These are phyloP conservation scores for Acanthopagrus latus DNA, from an alignment of 2,797 vertebrate genomes.

Conservation along the genomic window DNA sequence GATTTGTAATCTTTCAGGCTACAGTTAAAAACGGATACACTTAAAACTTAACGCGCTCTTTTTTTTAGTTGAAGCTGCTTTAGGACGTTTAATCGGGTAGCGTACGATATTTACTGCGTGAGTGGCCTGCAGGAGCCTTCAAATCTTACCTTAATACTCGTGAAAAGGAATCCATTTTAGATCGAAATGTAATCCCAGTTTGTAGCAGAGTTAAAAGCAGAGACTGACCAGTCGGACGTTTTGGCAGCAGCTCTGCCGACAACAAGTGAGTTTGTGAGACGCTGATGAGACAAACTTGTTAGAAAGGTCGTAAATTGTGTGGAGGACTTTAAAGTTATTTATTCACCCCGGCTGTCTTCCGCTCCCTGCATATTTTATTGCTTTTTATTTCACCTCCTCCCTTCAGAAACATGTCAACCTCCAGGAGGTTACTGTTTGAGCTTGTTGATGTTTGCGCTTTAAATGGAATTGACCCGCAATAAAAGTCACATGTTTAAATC, in stretches of 20 bases:
- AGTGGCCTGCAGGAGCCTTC: neutral
- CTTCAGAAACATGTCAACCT: slow-evolving; percentile 25
- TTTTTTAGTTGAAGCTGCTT: neutral
- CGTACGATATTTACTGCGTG: neutral
- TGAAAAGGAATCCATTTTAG: neutral
- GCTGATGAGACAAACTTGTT: slow-evolving; percentile 48
- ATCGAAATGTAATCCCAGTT: neutral
- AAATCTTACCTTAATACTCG: slow-evolving; percentile 25
- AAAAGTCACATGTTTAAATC: slow-evolving; percentile 79
- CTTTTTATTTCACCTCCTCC: slow-evolving; percentile 61
- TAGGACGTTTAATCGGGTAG: neutral
- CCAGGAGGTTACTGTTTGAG: slow-evolving; percentile 82
- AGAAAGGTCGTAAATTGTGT: slow-evolving; percentile 75
- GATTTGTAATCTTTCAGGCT: neutral
- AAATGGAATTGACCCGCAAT: slow-evolving; percentile 87
- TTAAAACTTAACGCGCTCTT: neutral
- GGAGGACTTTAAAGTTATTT: slow-evolving; percentile 48
- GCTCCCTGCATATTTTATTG: slow-evolving; percentile 84
- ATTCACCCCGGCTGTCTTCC: slow-evolving; percentile 43
- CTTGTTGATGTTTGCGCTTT: slow-evolving; percentile 82
- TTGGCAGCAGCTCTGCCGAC: slow-evolving; percentile 11
- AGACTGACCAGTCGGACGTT: neutral
- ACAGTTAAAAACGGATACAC: neutral
- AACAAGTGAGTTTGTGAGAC: slow-evolving; percentile 18
- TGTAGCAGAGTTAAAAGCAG: too few relatives aligned